A percentile compares a stretch with the other conserved stretches of the same genome.
phyloP scores from a whole-genome alignment of 2,888 invertebrate species.

The Sycophila texana region DNA sequence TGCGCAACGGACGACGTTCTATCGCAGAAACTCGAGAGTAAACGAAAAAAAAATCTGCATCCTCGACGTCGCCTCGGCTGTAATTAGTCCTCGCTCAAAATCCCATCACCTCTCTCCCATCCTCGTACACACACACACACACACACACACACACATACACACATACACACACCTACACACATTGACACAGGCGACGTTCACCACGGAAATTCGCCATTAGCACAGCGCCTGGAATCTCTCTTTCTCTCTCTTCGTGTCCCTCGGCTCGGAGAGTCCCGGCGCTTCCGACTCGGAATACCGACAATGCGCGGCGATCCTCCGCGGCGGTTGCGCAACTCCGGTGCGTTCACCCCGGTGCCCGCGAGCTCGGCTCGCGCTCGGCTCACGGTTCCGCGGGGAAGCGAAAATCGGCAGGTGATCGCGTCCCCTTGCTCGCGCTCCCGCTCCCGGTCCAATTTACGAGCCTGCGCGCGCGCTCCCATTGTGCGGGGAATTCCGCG shows the following conservation, averaged over 20 bases:
- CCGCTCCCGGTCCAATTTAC: constrained; percentile 52
- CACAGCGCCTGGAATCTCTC: constrained; percentile 21
- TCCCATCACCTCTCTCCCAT: background rate
- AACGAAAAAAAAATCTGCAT: too few species aligned
- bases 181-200: constrained; percentile 5
- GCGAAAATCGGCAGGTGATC: constrained; percentile 51
- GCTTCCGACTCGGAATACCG: constrained; percentile 26
- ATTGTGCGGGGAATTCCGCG: constrained; percentile 45
- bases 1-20: too few species aligned
- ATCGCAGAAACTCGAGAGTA: too few species aligned
- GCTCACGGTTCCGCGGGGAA: constrained; percentile 17
- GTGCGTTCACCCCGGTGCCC: constrained; percentile 9
- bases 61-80: background rate
- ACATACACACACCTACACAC: background rate
- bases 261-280: background rate
- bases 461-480: constrained; percentile 38
- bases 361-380: constrained; percentile 31
- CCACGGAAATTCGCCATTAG: constrained; percentile 45
- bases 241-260: constrained; percentile 3
- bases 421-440: constrained; percentile 6
- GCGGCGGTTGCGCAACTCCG: constrained; percentile 51
- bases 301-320: constrained; percentile 34
- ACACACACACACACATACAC: background rate
- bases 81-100: background rate
- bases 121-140: background rate